A percentile compares a stretch with the other conserved stretches of the same genome.
Evolutionary conservation across 2,797 vertebrate genomes (phyloP).

Genomic region (Trematomus bernacchii): DNA sequence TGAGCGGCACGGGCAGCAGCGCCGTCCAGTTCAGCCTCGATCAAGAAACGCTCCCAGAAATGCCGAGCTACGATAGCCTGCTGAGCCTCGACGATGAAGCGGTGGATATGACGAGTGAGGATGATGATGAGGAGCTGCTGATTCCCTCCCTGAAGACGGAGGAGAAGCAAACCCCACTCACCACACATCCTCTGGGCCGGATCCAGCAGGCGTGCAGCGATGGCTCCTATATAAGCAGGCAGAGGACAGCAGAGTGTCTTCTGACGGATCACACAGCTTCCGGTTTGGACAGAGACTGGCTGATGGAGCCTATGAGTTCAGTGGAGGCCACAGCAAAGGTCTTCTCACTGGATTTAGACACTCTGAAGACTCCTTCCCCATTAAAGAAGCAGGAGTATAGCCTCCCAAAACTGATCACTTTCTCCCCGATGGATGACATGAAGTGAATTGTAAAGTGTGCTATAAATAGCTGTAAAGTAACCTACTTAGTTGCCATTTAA

Average conservation of each 20-base stretch:
- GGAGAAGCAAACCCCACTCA: not conserved
- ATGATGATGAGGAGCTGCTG: slow-evolving; percentile 31
- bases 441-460: too few species aligned
- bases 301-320: slow-evolving; percentile 22
- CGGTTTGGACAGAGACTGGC: slow-evolving; percentile 47
- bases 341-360: slow-evolving; percentile 84
- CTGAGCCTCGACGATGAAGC: slow-evolving; percentile 65
- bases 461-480: too few species aligned
- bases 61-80: slow-evolving; percentile 73
- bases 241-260: slow-evolving; percentile 31
- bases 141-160: slow-evolving; percentile 44
- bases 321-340: slow-evolving; percentile 49
- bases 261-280: not conserved
- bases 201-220: slow-evolving; percentile 7
- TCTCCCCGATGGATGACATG: slow-evolving; percentile 82
- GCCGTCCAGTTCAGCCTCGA: slow-evolving; percentile 74
- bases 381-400: slow-evolving; percentile 62
- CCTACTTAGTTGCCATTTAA: not conserved
- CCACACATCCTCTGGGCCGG: slow-evolving; percentile 1
- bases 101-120: slow-evolving; percentile 39
- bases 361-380: slow-evolving; percentile 66
- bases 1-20: slow-evolving; percentile 58
- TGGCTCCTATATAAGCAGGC: slow-evolving; percentile 29
- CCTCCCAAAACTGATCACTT: slow-evolving; percentile 80
- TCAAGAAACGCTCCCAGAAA: slow-evolving; percentile 81